Base-by-base conservation (phyloP, 2,797 vertebrate species). In the Balearica regulorum region DNA sequence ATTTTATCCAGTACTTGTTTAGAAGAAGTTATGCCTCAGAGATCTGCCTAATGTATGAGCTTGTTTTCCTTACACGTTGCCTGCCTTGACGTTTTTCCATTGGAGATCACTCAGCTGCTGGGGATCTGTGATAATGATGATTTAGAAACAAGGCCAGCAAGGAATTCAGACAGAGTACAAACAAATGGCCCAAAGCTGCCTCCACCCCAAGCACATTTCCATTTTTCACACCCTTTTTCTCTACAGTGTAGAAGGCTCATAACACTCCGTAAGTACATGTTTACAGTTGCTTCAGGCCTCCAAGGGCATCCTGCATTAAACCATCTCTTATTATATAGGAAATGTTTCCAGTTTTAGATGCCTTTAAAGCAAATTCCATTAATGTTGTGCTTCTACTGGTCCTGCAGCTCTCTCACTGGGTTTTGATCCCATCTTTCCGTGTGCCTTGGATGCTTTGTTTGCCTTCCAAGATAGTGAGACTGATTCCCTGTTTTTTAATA, bases 181-280 rank as follows among this genome's bases (percentile, higher is more conserved):
- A 96, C 73, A 93, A 94, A 87, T 16, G 81, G 31, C 55, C 81
- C 68, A 79, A 87, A 91, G 64, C 64, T 83, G 44, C 62, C 68
- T 90, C 60, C 31, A 41, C 16, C 19, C 53, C 66, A 78, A 72
- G 55, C 2, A 0, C 16, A n/a, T 14, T 93, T 86, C 80, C 77
- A 79, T 94, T 96, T 96, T 81, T 94, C 83, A 94, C 80, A 57
- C 66, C 44, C 65, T 87, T 89, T 65, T 88, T 79, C 80, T 64
- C 43, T 64, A 28, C 51, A 64, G 58, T 13, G 2, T 13, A 15
- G 60, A 77, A 83, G 48, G 41, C 44, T 70, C 46, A 20, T 48
- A 80, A 39, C 33, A 54, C n/a, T 93, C 84, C 3, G 0, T 35
- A 73, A 92, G 48, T 44, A 46, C 55, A 7, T 55, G 33, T 82